phyloP scores from a whole-genome alignment of 2,797 vertebrate species.

The Okamejei kenojei region DNA sequence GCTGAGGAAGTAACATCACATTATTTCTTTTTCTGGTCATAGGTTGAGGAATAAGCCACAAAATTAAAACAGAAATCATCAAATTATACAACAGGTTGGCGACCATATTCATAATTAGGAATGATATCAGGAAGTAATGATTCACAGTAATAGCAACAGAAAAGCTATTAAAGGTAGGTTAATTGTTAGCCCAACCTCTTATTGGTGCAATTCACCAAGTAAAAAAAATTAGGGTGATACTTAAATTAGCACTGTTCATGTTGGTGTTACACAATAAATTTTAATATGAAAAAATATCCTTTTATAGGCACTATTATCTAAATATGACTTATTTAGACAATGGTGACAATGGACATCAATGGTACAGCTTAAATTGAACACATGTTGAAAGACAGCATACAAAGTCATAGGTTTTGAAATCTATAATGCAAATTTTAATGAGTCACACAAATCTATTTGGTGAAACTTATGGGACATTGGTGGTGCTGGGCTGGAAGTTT shows the following conservation, averaged over 20 bases:
- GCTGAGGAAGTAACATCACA: neutral
- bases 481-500: too few species aligned
- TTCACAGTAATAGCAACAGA: neutral
- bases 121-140: neutral
- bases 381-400: neutral
- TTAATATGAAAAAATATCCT: neutral
- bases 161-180: neutral
- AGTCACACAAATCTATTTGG: neutral
- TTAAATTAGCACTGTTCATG: neutral
- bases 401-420: neutral
- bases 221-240: too few species aligned
- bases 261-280: neutral
- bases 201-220: neutral
- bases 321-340: neutral
- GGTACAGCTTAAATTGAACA: neutral
- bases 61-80: conserved; percentile 1
- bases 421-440: neutral
- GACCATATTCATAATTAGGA: neutral
- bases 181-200: neutral
- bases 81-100: neutral
- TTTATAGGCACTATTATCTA: neutral
- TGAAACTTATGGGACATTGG: too few species aligned
- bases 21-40: neutral
- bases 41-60: neutral
- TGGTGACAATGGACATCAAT: neutral